Base-by-base conservation (phyloP, 2,797 vertebrate species). In the Eupleurogrammus muticus region DNA sequence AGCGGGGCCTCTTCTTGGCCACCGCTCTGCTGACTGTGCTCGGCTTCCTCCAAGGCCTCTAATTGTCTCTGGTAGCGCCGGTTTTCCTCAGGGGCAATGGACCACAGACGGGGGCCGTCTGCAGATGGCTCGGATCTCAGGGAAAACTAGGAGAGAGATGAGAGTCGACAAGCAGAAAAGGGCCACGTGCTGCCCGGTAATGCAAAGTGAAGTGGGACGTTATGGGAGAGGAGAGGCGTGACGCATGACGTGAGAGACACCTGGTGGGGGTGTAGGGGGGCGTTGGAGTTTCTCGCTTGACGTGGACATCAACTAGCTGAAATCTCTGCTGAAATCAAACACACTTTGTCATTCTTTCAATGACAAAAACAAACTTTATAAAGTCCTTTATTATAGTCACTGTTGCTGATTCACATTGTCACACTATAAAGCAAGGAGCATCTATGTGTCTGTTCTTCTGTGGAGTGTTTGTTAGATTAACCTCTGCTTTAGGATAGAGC, bases 141-240 rank as follows among this genome's bases (percentile, higher is more conserved):
- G 95, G 2, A 85, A 95, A 83, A 96, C 75, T 5, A 96, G 92
- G 80, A 97, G 90, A 86, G 95, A 96, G 24, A 92, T 92, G 70
- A 95, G 90, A 0, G 95, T 92, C 7, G 95, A 94, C 73, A 97
- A 77, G 75, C 96, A 96, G 77, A 96, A 96, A 54, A 28, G 28
- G 96, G 83, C 95, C 95, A 96, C n/a, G 95, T 96, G 67, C 93
- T 93, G 20, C 92, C 65, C 6, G 96, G 93, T 86, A 96, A 72
- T 1, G 93, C 93, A 62, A 96, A 82, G 94, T 96, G 91, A 78
- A 79, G 84, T 64, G 62, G 63, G 64, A 70, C 52, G 73, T 55
- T 51, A 78, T 1, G 36, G 60, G 58, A 76, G 66, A 73, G 62
- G 48, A 61, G 72, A 74, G 65, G 40, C 67, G 14, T 73, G 82